A percentile compares a stretch with the other conserved stretches of the same genome.
phyloP scores from a whole-genome alignment of 2,888 invertebrate genomes.

The Ferdinandea cuprea region DNA sequence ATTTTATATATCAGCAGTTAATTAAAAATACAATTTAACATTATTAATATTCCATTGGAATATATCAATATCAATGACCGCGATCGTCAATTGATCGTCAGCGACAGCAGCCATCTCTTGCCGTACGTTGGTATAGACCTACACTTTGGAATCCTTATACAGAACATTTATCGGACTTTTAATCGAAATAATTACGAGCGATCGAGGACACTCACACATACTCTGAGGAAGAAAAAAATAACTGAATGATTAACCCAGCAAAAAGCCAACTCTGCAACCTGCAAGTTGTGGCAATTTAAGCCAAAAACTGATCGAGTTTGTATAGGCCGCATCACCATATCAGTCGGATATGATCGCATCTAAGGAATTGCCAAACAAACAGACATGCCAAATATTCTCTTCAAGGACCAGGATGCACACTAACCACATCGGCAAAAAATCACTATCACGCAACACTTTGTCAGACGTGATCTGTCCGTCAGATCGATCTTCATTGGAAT shows the following conservation, averaged over 20 bases:
- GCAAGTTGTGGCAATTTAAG: conserved; percentile 40
- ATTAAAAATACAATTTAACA: conserved; percentile 76
- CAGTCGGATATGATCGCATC: conserved; percentile 65
- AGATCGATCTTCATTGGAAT: conserved; percentile 79
- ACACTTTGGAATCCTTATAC: conserved; percentile 59
- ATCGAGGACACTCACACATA: conserved; percentile 59
- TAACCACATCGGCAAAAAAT: conserved; percentile 2
- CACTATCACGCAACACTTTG: conserved; percentile 55
- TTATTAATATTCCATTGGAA: conserved; percentile 75
- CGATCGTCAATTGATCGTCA: conserved; percentile 59
- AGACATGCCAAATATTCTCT: conserved; percentile 42
- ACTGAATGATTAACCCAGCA: conserved; percentile 9
- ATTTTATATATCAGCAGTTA: conserved; percentile 71
- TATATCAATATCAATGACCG: conserved; percentile 75
- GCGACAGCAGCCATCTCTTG: background rate
- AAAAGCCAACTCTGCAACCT: conserved; percentile 5
- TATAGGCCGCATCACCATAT: conserved; percentile 73
- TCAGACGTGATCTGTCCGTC: conserved; percentile 68
- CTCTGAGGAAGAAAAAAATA: conserved; percentile 12
- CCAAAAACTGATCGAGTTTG: conserved; percentile 75
- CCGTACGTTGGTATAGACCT: background rate
- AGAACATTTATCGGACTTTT: conserved; percentile 66
- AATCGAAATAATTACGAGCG: conserved; percentile 70
- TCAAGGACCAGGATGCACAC: conserved; percentile 26
- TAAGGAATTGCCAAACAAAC: conserved; percentile 56